phyloP scores from a whole-genome alignment of 2,797 vertebrate species.

The Austrolebias charrua region DNA sequence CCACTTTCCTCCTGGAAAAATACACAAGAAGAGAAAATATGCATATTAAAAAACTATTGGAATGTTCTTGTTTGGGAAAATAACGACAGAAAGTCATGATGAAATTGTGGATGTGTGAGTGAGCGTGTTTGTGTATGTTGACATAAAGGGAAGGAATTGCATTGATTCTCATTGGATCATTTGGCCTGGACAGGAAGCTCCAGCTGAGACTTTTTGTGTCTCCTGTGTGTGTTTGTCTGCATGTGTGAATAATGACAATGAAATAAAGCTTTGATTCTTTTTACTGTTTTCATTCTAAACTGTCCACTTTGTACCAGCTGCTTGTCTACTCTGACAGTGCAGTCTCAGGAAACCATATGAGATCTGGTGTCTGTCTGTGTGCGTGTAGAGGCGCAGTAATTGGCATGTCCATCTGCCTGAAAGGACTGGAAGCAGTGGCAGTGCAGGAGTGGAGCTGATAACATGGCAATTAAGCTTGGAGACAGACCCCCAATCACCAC shows the following conservation, averaged over 20 bases:
- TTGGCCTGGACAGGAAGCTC: slow-evolving; percentile 50
- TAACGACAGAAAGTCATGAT: slow-evolving; percentile 13
- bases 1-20: background rate
- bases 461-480: slow-evolving; percentile 67
- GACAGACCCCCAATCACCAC: slow-evolving; percentile 54
- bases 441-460: slow-evolving; percentile 65
- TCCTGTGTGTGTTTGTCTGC: slow-evolving; percentile 32
- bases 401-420: slow-evolving; percentile 69
- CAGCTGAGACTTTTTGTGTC: slow-evolving; percentile 49
- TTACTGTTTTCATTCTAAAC: slow-evolving; percentile 43
- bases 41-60: background rate
- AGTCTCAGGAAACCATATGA: slow-evolving; percentile 34
- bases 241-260: slow-evolving; percentile 34
- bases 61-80: background rate
- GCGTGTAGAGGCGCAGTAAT: slow-evolving; percentile 54
- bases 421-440: slow-evolving; percentile 48
- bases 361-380: slow-evolving; percentile 4
- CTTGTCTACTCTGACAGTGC: slow-evolving; percentile 44
- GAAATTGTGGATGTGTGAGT: background rate
- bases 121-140: slow-evolving; percentile 5
- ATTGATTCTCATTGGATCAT: slow-evolving; percentile 25
- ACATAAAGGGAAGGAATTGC: slow-evolving; percentile 20
- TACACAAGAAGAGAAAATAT: background rate
- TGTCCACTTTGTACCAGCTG: slow-evolving; percentile 41
- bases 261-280: slow-evolving; percentile 42